These are phyloP conservation scores for Argyresthia albistria DNA, from an alignment of 2,888 invertebrate genomes.

Conservation along the genomic window DNA sequence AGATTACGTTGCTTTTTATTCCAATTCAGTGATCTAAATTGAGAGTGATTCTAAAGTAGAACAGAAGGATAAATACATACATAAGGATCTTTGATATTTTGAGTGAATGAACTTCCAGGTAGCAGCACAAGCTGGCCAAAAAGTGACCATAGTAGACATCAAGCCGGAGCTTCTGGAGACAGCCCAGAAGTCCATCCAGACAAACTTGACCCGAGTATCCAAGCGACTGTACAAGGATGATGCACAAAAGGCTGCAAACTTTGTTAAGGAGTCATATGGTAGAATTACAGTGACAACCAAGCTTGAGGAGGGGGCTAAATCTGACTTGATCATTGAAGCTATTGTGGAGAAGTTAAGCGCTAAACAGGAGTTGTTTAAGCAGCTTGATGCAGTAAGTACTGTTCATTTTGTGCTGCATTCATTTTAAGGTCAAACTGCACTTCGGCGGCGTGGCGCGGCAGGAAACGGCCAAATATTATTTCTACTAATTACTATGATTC, in stretches of 20 bases:
- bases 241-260: slow-evolving; percentile 74
- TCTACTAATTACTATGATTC: too few species aligned
- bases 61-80: too few species aligned
- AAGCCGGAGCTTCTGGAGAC: slow-evolving; percentile 80
- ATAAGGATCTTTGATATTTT: too few species aligned
- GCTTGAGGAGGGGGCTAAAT: slow-evolving; percentile 73
- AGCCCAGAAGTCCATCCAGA: slow-evolving; percentile 78
- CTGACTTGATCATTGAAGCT: slow-evolving; percentile 89
- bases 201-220: slow-evolving; percentile 81
- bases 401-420: not conserved
- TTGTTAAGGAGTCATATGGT: slow-evolving; percentile 74
- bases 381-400: slow-evolving; percentile 75
- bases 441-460: too few species aligned
- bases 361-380: slow-evolving; percentile 83
- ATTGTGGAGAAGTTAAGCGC: slow-evolving; percentile 87
- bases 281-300: slow-evolving; percentile 72
- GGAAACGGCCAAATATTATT: too few species aligned
- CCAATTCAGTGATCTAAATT: too few species aligned
- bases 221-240: slow-evolving; percentile 85
- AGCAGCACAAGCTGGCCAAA: slow-evolving; percentile 86
- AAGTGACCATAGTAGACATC: slow-evolving; percentile 86
- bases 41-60: too few species aligned
- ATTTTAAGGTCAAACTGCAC: not conserved
- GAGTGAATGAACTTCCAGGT: slow-evolving; percentile 65
- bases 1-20: too few species aligned